Evolutionary conservation across 1,140 invertebrate genomes (phyloP).

Genomic region (Zaprionus africanus): DNA sequence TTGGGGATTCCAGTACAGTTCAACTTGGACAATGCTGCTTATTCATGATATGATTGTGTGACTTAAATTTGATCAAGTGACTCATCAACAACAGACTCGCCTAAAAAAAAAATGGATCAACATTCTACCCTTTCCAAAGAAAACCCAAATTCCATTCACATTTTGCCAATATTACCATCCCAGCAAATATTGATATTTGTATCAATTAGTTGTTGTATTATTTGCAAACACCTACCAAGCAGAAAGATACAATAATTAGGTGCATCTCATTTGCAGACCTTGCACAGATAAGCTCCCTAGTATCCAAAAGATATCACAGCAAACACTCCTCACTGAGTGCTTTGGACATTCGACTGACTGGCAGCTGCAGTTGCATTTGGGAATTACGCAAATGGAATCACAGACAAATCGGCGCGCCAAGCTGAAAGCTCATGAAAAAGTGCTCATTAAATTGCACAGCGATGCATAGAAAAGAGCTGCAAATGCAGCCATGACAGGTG

Average conservation of each 20-base stretch:
- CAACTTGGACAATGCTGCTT: too few species aligned
- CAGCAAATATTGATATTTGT: too few species aligned
- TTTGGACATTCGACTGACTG: conserved; percentile 3
- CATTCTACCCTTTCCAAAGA: too few species aligned
- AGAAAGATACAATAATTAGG: neutral
- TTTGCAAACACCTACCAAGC: neutral
- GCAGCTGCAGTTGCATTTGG: conserved; percentile 15
- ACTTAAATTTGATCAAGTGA: too few species aligned
- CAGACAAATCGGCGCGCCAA: conserved; percentile 48
- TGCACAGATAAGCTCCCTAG: neutral
- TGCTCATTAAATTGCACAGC: conserved; percentile 73
- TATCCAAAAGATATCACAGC: neutral
- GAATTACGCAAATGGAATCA: conserved; percentile 41
- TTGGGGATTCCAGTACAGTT: too few species aligned
- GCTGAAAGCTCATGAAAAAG: conserved; percentile 46
- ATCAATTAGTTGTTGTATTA: neutral
- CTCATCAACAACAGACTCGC: too few species aligned
- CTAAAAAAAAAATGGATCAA: too few species aligned
- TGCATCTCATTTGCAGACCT: neutral
- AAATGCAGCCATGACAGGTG: conserved; percentile 60
- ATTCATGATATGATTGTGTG: too few species aligned
- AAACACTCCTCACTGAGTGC: neutral
- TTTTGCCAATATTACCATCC: too few species aligned
- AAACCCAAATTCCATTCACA: too few species aligned
- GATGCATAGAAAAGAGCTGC: conserved; percentile 48